Evolutionary conservation across 2,113 vertebrate species (phyloP).

Genomic region (Pandion haliaetus): DNA sequence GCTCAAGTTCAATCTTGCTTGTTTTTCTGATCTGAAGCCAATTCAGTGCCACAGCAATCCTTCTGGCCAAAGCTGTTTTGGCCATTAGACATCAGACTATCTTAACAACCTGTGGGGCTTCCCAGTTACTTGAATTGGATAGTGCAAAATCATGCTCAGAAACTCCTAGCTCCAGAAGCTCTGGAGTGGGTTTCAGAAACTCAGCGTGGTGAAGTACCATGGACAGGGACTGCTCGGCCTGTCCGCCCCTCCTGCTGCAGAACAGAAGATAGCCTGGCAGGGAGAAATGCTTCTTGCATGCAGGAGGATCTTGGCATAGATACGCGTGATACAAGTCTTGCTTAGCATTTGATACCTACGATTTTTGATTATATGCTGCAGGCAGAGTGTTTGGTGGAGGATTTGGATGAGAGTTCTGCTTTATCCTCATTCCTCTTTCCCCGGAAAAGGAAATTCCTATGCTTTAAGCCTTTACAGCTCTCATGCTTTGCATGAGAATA

Average conservation of each 20-base stretch:
- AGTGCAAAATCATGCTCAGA: neutral
- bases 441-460: neutral
- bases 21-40: neutral
- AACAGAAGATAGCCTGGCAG: neutral
- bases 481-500: neutral
- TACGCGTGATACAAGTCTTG: no score
- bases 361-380: neutral
- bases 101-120: neutral
- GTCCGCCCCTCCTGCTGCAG: neutral
- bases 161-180: neutral
- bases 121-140: neutral
- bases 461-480: neutral
- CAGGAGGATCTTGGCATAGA: neutral
- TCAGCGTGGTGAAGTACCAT: neutral
- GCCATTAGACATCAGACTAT: neutral
- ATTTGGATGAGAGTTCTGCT: neutral
- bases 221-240: constrained; percentile 5
- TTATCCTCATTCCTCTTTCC: neutral
- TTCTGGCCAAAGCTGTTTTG: neutral
- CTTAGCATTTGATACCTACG: neutral
- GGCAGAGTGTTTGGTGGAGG: neutral
- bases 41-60: neutral
- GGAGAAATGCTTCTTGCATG: accelerated
- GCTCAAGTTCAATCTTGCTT: neutral
- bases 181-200: neutral